Conservation (phyloP, 2,888 invertebrate species). For the Philonicus albiceps region DNA sequence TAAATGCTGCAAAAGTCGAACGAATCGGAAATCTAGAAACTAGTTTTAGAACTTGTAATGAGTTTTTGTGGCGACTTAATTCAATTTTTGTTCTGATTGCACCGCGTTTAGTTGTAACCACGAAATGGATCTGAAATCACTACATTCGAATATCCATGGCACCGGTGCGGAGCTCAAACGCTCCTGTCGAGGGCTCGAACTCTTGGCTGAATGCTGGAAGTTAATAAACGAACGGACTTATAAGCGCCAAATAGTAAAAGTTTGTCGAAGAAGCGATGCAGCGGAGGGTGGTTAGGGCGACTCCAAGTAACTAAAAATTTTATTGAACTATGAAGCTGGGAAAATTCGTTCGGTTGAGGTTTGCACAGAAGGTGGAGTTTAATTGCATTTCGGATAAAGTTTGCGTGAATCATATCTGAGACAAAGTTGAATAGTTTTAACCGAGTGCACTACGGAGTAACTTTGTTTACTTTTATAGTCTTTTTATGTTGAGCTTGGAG, state of each 20-base stretch:
- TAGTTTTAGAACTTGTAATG: slow-evolving; percentile 48
- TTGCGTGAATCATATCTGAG: slow-evolving; percentile 18
- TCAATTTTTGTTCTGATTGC: slow-evolving; percentile 47
- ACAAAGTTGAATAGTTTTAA: slow-evolving; percentile 14
- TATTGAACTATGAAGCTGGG: slow-evolving; percentile 10
- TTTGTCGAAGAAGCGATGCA: not conserved
- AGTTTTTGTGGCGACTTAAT: slow-evolving; percentile 48
- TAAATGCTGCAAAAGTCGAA: not conserved
- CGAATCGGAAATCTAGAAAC: slow-evolving; percentile 40
- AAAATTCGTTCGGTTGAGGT: not conserved
- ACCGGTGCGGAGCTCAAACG: not conserved
- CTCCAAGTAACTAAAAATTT: not conserved
- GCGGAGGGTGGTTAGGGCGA: not conserved
- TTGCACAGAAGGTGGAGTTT: slow-evolving; percentile 7
- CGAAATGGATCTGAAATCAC: not conserved
- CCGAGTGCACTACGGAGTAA: not conserved
- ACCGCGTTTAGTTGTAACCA: not conserved
- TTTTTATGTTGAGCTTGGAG: not conserved
- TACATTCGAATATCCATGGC: not conserved
- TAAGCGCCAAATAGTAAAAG: slow-evolving; percentile 19
- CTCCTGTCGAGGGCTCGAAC: not conserved
- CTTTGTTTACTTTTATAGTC: slow-evolving; percentile 3
- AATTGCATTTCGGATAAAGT: slow-evolving; percentile 33
- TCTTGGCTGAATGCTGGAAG: not conserved
- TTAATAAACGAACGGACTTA: slow-evolving; percentile 19